Base-by-base conservation (phyloP, 2,797 vertebrate species). In the Xenops minutus region DNA sequence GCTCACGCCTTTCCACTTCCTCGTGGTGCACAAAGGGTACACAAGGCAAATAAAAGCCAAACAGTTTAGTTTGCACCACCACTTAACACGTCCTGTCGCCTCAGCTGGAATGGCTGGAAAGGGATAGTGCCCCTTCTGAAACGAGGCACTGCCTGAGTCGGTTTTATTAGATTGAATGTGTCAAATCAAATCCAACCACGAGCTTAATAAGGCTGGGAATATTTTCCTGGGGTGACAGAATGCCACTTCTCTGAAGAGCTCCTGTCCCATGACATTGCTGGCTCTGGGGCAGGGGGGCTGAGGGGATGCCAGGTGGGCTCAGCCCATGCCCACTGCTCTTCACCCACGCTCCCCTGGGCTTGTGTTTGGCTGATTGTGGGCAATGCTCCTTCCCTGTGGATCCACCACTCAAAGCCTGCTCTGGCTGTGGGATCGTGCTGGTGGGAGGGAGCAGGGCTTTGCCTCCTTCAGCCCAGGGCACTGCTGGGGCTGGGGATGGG, bases 51-150 rank as follows among this genome's bases (percentile, higher is more conserved):
- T 58, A 72, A 54, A 90, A 94, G 30, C 41, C 83, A 43, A 52
- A 43, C 6, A 39, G 27, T 30, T 52, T 9, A 27, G 18, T 46
- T 52, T 44, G 24, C 9, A 1, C 78, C 88, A 12, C n/a, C 63
- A 6, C 22, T 64, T 52, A 82, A 34, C 23, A 12, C 68, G 69
- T 43, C 85, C 41, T 48, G 5, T 83, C 12, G 0, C 72, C 92
- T 92, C 93, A 9, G 41, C 61, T 32, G 75, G 51, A 52, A 26
- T 5, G 94, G 97, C 97, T 98, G 97, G 95, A 95, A 97, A 97
- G 48, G 62, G 61, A 76, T 27, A 1, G 4, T 75, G 58, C 48
- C 72, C 74, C 56, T 39, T 41, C 29, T 7, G 26, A 58, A 71
- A 27, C 1, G 8, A 82, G 34, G 4, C 59, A 37, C 48, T 0